Base-by-base conservation (phyloP, 2,888 invertebrate genomes). In the Nycteola revayana region DNA sequence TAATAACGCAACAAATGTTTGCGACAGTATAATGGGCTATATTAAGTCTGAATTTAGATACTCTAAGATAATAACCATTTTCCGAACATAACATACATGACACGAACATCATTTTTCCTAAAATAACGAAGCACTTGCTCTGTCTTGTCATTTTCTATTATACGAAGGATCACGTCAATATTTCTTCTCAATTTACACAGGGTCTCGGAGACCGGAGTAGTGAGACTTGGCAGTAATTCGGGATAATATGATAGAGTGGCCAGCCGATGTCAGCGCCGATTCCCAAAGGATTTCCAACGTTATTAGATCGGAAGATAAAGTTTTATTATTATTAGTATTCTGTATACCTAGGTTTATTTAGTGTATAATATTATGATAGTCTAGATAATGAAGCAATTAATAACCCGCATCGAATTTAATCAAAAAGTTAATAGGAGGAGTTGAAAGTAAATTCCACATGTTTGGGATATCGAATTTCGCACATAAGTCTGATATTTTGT, bases 241-340 rank as follows among this genome's bases (percentile, higher is more conserved):
- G 17, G 42, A 39, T 58, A 53, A 44, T 47, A 42, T 42, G 43
- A 51, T 55, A 35, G 43, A 48, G 55, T 35, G 21, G 36, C 14
- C 37, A 28, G 31, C 35, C 49, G 28, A 42, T 44, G 41, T 44
- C 42, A 36, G 39, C 17, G 32, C 10, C 25, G 28, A 39, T 39
- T 41, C 59, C 51, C 55, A 7, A 32, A 33, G 41, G 55, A 38
- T 18, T 20, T 45, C 20, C 9, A n/a, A 20, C 21, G 44, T 42
- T 38, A 46, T 38, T 43, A 22, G 20, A 14, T n/a, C 32, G 14
- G 17, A 32, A 28, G 34, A 44, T 46, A 37, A 29, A 31, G 9
- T 36, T 33, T 26, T 20, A 49, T 25, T n/a, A 21, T 21, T n/a
- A 3, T 7, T n/a, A 5, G 21, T 21, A 5, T n/a, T 2, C n/a